A percentile compares a stretch with the other conserved stretches of the same genome.
phyloP scores from a whole-genome alignment of 2,113 vertebrate species.

The Phasianus colchicus region DNA sequence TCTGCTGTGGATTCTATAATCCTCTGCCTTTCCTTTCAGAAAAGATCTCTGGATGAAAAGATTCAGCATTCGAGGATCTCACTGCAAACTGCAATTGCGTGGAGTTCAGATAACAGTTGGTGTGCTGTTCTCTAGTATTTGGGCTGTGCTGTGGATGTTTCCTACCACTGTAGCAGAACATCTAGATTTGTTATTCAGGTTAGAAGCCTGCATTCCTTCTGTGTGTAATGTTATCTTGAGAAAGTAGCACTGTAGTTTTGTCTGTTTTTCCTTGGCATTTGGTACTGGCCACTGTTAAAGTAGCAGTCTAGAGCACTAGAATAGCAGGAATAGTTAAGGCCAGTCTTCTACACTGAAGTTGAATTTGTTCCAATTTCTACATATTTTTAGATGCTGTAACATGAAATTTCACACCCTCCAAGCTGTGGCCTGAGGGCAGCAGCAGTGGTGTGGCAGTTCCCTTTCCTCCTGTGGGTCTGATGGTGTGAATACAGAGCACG shows the following conservation, averaged over 20 bases:
- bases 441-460: background rate
- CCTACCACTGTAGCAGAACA: background rate
- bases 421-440: background rate
- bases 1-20: background rate
- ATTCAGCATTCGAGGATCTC: accelerated
- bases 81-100: accelerated
- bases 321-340: background rate
- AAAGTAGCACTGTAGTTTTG: background rate
- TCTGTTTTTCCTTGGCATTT: background rate
- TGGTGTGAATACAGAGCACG: background rate
- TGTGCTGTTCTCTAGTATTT: background rate
- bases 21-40: background rate
- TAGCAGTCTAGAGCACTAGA: background rate
- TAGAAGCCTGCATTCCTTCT: background rate
- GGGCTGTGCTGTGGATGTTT: background rate
- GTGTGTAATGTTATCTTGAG: background rate
- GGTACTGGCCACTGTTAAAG: background rate
- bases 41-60: background rate
- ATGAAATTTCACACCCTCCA: slow-evolving; percentile 11
- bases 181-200: background rate
- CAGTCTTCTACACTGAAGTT: background rate
- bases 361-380: slow-evolving; percentile 29
- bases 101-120: background rate
- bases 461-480: background rate
- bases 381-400: slow-evolving; percentile 30